phyloP scores from a whole-genome alignment of 2,888 invertebrate genomes.

The Orchesella flavescens region DNA sequence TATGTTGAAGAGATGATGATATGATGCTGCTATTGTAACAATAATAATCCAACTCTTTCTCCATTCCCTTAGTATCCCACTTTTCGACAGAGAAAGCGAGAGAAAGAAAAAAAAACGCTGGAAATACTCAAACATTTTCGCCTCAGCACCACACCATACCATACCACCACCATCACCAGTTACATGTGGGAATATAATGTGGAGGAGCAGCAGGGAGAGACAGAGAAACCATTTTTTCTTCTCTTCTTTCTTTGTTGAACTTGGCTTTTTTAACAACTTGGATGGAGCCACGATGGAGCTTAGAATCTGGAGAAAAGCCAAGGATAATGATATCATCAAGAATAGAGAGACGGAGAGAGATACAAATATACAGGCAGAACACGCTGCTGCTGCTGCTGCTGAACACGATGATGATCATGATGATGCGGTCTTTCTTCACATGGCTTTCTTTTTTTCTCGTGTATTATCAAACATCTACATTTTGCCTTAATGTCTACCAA shows the following conservation, averaged over 20 bases:
- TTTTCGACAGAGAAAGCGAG: background rate
- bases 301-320: slow-evolving; percentile 58
- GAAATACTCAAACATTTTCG: background rate
- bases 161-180: background rate
- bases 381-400: background rate
- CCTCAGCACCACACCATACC: background rate
- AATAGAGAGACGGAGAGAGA: background rate
- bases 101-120: background rate
- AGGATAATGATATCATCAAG: slow-evolving; percentile 62
- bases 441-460: background rate
- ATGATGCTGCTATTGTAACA: background rate
- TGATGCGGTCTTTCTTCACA: background rate
- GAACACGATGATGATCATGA: background rate
- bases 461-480: no score
- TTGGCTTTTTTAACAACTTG: slow-evolving; percentile 53
- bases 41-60: background rate
- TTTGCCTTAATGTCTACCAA: no score
- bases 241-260: slow-evolving; percentile 38
- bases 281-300: slow-evolving; percentile 41
- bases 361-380: background rate
- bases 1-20: no score
- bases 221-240: background rate
- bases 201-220: background rate
- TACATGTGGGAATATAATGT: no score
- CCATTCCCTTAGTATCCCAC: background rate